A percentile compares a stretch with the other conserved stretches of the same genome.
These are phyloP conservation scores for Ephestia elutella DNA, from an alignment of 1,140 invertebrate species.

Conservation along the genomic window DNA sequence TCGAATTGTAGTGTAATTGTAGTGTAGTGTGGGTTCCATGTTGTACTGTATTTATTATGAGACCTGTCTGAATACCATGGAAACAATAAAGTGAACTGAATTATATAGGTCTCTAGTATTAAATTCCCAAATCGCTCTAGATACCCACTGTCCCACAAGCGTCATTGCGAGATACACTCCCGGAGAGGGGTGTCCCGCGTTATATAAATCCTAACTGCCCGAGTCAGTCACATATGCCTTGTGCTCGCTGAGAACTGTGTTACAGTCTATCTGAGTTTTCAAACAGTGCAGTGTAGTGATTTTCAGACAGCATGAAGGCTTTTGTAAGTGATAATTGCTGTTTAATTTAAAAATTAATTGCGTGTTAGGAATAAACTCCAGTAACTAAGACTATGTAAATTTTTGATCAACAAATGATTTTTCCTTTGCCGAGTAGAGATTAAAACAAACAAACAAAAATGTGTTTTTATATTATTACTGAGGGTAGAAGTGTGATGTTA, in stretches of 20 bases:
- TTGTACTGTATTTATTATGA: too few species aligned
- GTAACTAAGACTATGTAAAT: too few species aligned
- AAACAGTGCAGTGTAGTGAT: constrained; percentile 23
- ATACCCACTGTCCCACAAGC: constrained; percentile 3
- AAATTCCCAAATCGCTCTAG: constrained; percentile 5
- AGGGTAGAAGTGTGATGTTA: too few species aligned
- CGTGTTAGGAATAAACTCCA: neutral
- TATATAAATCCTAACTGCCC: constrained; percentile 37
- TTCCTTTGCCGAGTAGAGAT: too few species aligned
- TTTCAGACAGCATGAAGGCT: constrained; percentile 37
- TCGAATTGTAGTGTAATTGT: too few species aligned
- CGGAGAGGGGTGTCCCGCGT: constrained; percentile 38
- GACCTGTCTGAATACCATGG: too few species aligned
- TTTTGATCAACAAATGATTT: too few species aligned
- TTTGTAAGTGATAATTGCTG: constrained; percentile 40
- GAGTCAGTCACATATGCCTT: constrained; percentile 27
- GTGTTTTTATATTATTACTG: too few species aligned
- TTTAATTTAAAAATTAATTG: neutral
- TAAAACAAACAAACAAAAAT: too few species aligned
- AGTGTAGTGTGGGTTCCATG: too few species aligned
- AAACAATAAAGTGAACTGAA: too few species aligned
- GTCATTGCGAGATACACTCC: constrained; percentile 14
- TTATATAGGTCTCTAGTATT: neutral
- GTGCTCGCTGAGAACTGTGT: constrained; percentile 19
- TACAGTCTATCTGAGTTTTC: constrained; percentile 19